Evolutionary conservation across 2,888 invertebrate genomes (phyloP).

Genomic region (Arrhopalites spinosus): DNA sequence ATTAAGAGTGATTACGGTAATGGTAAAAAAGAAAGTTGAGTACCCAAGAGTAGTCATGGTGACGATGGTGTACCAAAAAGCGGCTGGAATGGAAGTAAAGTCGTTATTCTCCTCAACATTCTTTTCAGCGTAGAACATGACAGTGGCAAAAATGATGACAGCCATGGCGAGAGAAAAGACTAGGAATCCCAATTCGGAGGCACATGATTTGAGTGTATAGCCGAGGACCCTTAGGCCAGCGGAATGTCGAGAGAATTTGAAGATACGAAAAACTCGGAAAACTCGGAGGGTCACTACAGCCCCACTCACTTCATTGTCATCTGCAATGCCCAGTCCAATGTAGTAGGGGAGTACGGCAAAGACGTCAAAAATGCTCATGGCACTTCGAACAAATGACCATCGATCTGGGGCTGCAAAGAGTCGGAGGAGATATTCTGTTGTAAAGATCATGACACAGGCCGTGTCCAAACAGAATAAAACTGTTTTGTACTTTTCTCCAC

Average conservation of each 20-base stretch:
- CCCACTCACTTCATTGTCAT: constrained; percentile 97
- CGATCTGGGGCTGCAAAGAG: constrained; percentile 97
- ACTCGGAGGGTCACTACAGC: constrained; percentile 98
- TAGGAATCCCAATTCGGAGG: constrained; percentile 97
- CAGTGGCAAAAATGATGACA: constrained; percentile 99
- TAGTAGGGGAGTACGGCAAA: constrained; percentile 99
- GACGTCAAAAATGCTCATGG: constrained; percentile 99
- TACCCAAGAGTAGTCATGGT: constrained; percentile 99
- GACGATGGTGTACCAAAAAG: constrained; percentile 99
- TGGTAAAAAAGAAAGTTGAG: too few relatives aligned
- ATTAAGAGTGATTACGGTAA: too few relatives aligned
- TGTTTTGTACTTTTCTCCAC: constrained; percentile 96
- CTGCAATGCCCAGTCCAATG: constrained; percentile 94
- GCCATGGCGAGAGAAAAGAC: constrained; percentile 99
- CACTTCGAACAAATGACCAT: constrained; percentile 95
- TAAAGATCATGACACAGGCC: constrained; percentile 99
- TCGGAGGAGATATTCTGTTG: constrained; percentile 92
- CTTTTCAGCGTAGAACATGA: constrained; percentile 99
- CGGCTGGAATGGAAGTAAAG: constrained; percentile 99
- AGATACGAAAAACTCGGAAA: constrained; percentile 99
- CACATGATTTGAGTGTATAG: constrained; percentile 98
- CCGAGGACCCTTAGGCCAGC: constrained; percentile 98
- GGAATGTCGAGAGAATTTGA: constrained; percentile 99
- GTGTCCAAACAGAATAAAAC: constrained; percentile 99
- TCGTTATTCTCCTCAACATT: constrained; percentile 92